Evolutionary conservation across 23 tunicate genomes (phyloP), one percentile per base, ranked within the genome.

Genomic region (Corella eumyota): DNA sequence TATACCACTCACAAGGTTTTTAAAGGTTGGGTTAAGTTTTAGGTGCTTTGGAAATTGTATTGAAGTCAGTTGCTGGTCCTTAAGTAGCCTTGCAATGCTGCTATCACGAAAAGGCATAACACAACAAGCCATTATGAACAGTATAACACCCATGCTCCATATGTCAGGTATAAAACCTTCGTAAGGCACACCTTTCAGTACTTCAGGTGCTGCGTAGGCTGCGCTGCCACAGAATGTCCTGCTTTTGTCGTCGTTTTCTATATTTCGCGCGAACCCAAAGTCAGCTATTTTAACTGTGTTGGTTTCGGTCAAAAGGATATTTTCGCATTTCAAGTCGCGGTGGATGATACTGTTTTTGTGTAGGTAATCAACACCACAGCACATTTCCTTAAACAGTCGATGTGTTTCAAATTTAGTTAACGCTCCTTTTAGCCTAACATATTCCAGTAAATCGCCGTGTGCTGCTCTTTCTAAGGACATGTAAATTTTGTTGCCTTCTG

Each of bases 181-280:
- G 73, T 80, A 80, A 4, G 90, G 72, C 25, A 71, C 46, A 1
- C 90, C 90, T 54, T 54, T 58, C 6, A 80, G 52, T 23, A 80
- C 72, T 71, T 80, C 90, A 6, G 90, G 90, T 1, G 90, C 60
- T 1, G 90, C 90, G 46, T 80, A 80, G 3, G 90, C 90, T 11
- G 90, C 90, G 27, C 90, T 80, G 38, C 90, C 90, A 54, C 90
- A 80, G 36, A 65, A 80, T 7, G 90, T 80, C 35, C 60, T 28
- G 50, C 79, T 71, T 1, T 63, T 29, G 15, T 56, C 63, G 38
- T 32, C 34, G 26, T 63, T 45, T 6, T 36, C 34, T 36, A 70
- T 32, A 9, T 31, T 30, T 11, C 67, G 45, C 15, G 90, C 90
- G 49, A 80, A 80, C 17, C 90, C 90, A 46, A 80, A 80, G 38